Evolutionary conservation across 2,888 invertebrate species (phyloP), one percentile per base, ranked within the genome.

Genomic region (Netelia fuscicornis): DNA sequence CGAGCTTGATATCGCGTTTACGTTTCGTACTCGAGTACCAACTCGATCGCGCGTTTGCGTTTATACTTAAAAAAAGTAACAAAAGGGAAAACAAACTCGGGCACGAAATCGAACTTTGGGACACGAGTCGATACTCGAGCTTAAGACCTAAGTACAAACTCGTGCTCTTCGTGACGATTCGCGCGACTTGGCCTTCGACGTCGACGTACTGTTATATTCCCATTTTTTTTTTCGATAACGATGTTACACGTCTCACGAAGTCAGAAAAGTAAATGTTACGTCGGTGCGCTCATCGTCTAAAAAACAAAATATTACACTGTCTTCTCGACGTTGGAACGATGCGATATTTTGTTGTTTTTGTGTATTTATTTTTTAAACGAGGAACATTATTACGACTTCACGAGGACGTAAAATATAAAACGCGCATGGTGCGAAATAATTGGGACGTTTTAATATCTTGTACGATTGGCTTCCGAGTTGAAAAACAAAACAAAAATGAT

Each of bases 401-500:
- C 13, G 48, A 48, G 11, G 11, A 48, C 1, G 48, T 20, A 58
- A 58, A 58, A 58, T 58, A 23, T 10, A 20, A 58, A 58, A 58
- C 17, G 20, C 9, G 58, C 9, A 6, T 37, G 56, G 17, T 20
- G 56, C 56, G 13, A 56, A 52, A 13, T 13, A 20, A 5, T 20
- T 20, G 56, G 11, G 17, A 58, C 6, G 17, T 71, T 71, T 56
- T 71, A 71, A 58, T 58, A 58, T 58, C 11, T 10, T 20, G 17
- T 37, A 54, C 20, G 56, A 58, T 71, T 71, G 25, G 30, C 30
- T 62, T 25, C 11, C 6, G 62, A 13, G 62, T 30, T 23, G 20
- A 67, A 11, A 67, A 30, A 17, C 2, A 71, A 71, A 56, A 56
- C 54, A 17, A 11, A 71, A 37, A 42, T 42, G 17, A 11, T 23